Base-by-base conservation (phyloP, 1,140 invertebrate genomes). In the Aphaenogaster rudis region DNA sequence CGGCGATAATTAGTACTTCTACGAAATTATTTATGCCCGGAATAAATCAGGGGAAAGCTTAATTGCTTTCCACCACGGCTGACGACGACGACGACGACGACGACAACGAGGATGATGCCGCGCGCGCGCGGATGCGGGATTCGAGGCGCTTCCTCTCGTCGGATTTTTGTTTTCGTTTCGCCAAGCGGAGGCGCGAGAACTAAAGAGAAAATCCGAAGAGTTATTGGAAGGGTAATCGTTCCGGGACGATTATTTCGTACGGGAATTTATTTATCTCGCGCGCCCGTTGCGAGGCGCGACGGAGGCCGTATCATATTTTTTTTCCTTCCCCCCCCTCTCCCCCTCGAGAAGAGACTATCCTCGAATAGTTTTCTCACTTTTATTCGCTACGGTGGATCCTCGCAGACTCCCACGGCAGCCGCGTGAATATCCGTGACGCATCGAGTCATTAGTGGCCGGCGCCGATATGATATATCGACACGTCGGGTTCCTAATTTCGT, bases 1-100 rank as follows among this genome's bases (percentile, higher is more conserved):
- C 78, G 89, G 88, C 92, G 90, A 94, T 95, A 95, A 95, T 95
- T 95, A 95, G 93, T 93, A 93, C 92, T 93, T 93, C 93, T 94
- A 93, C 92, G 50, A 94, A 94, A 95, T 94, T 95, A 94, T 94
- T 95, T 94, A 95, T 94, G 92, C 90, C 92, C 76, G 63, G 92
- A 91, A 95, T 95, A 95, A 95, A 95, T 95, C 93, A 95, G 90
- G 90, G 88, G 90, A 93, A 93, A 94, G 90, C 91, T 93, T 94
- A 94, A 94, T 94, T 94, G 93, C 93, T 93, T 93, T 92, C 91
- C 93, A 91, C 89, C 88, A 74, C 78, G 88, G 87, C 86, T 76
- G 69, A 63, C 54, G 48, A 59, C 64, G 82, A 86, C 39, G 67
- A n/a, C 1, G 28, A 48, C 77, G 80, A 42, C 39, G 36, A 42